Evolutionary conservation across 1,140 invertebrate species (phyloP).

Genomic region (Akabosia matsudoensis): DNA sequence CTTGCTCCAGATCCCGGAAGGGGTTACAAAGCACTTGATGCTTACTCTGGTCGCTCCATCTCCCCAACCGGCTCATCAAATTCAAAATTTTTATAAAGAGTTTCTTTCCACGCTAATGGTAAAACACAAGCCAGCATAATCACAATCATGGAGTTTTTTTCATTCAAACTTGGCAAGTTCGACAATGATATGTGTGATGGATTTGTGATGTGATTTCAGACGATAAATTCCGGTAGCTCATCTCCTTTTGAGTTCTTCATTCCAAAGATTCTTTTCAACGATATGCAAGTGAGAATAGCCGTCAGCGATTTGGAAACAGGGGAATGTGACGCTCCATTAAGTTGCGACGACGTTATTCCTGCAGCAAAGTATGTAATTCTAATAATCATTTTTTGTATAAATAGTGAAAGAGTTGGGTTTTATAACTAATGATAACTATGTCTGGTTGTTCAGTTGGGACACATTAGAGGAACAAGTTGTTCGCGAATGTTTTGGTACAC

Average conservation of each 20-base stretch:
- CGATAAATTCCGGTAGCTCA: constrained; percentile 52
- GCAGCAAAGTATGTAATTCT: constrained; percentile 25
- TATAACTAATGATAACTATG: constrained; percentile 38
- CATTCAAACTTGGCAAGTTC: too few relatives aligned
- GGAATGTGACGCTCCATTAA: constrained; percentile 60
- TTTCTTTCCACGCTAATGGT: constrained; percentile 79
- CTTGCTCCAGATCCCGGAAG: constrained; percentile 69
- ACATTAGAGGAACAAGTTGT: constrained; percentile 76
- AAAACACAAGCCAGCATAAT: too few relatives aligned
- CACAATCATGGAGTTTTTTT: too few relatives aligned
- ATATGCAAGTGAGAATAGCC: constrained; percentile 53
- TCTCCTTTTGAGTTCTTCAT: constrained; percentile 30
- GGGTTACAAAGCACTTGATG: constrained; percentile 74
- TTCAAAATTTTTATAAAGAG: constrained; percentile 76
- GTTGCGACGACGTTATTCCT: constrained; percentile 47
- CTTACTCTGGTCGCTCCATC: constrained; percentile 72
- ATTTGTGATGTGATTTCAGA: constrained; percentile 47
- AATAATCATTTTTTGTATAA: neutral
- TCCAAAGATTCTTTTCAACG: constrained; percentile 39
- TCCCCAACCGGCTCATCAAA: constrained; percentile 72
- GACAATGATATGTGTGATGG: too few relatives aligned
- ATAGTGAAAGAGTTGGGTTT: neutral
- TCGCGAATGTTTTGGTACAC: constrained; percentile 63
- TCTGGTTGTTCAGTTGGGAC: constrained; percentile 54
- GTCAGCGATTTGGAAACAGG: constrained; percentile 66